Conservation (phyloP, 2,797 vertebrate species). For the Sciurus carolinensis region DNA sequence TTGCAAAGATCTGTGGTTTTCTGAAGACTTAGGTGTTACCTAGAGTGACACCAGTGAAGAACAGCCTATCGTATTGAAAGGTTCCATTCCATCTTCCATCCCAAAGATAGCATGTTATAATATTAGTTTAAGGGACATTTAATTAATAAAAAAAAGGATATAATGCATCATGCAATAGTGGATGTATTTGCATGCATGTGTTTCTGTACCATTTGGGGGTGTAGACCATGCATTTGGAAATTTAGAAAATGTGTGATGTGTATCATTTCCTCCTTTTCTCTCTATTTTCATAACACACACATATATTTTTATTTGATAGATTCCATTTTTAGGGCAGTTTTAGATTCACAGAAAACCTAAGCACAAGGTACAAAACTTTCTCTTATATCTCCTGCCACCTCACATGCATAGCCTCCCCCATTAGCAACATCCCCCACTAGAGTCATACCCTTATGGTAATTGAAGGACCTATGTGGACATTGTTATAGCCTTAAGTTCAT, state of each 20-base stretch:
- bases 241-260: background rate
- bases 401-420: background rate
- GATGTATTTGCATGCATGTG: background rate
- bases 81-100: background rate
- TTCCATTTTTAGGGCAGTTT: background rate
- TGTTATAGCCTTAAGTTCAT: background rate
- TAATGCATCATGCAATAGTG: background rate
- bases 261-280: background rate
- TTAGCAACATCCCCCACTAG: no score
- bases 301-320: background rate
- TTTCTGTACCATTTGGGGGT: background rate
- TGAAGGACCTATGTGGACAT: background rate
- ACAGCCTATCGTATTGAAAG: background rate
- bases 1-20: conserved; percentile 52
- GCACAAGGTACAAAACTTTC: background rate
- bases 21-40: conserved; percentile 26
- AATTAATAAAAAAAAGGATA: background rate
- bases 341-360: background rate
- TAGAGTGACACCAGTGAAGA: conserved; percentile 40
- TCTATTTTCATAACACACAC: background rate
- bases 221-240: background rate
- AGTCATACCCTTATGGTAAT: background rate
- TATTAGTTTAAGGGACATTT: conserved; percentile 26
- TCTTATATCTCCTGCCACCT: background rate
- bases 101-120: background rate